phyloP scores from a whole-genome alignment of 2,888 invertebrate species.

The Proisotoma minuta region DNA sequence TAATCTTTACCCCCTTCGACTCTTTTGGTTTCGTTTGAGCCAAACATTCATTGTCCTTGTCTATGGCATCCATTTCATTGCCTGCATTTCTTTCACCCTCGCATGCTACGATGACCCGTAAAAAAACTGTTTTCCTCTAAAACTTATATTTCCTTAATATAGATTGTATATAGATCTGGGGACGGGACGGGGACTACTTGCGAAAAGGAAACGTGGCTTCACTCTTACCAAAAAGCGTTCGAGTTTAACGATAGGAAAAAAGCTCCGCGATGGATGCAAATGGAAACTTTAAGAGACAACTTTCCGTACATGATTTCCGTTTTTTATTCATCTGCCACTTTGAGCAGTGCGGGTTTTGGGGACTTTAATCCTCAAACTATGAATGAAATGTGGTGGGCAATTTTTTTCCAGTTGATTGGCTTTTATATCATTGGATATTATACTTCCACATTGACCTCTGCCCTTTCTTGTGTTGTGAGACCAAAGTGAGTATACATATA shows the following conservation, averaged over 20 bases:
- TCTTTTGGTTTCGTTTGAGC: constrained; percentile 36
- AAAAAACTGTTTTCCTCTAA: too few relatives aligned
- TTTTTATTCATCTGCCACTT: constrained; percentile 38
- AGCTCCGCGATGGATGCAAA: constrained; percentile 8
- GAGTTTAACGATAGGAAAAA: not conserved
- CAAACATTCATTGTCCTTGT: constrained; percentile 35
- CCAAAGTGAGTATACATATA: constrained; percentile 26
- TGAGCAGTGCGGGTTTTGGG: constrained; percentile 25
- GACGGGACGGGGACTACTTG: constrained; percentile 1
- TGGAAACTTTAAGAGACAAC: constrained; percentile 19
- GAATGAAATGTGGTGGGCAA: constrained; percentile 38
- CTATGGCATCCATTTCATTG: constrained; percentile 39
- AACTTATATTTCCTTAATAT: too few relatives aligned
- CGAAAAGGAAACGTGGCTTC: constrained; percentile 26
- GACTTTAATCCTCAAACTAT: not conserved
- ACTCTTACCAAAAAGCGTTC: constrained; percentile 23
- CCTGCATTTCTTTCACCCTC: constrained; percentile 35
- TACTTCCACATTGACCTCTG: constrained; percentile 40
- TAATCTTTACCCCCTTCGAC: constrained; percentile 29
- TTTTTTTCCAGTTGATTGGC: constrained; percentile 31
- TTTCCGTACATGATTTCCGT: constrained; percentile 34
- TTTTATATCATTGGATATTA: constrained; percentile 43
- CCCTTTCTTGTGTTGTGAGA: constrained; percentile 37
- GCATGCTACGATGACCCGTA: constrained; percentile 35
- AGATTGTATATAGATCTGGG: not conserved